Percentiles rank a stretch among this genome's conserved stretches.
Evolutionary conservation across 2,888 invertebrate species (phyloP).

Genomic region (Petrolisthes manimaculis): DNA sequence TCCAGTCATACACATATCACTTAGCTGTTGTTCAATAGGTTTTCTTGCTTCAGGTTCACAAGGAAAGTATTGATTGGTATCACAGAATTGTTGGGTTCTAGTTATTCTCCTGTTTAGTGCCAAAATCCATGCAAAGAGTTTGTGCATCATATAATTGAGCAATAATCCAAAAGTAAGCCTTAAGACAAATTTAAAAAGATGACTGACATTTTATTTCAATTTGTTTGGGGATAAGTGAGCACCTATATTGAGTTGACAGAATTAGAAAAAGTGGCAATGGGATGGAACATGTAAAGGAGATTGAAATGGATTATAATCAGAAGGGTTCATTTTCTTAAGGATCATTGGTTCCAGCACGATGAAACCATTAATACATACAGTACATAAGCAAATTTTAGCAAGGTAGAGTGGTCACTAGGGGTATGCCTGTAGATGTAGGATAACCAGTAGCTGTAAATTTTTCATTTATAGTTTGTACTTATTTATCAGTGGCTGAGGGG

Average conservation of each 20-base stretch:
- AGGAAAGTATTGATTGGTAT: background rate
- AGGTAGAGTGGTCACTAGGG: background rate
- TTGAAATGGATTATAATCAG: background rate
- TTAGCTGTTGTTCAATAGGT: background rate
- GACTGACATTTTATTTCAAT: too few relatives aligned
- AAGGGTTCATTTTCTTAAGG: background rate
- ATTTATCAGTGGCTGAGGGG: background rate
- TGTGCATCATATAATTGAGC: background rate
- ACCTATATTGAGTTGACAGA: too few relatives aligned
- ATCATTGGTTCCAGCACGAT: background rate
- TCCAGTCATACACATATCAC: background rate
- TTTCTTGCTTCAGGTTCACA: background rate
- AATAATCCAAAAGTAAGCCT: background rate
- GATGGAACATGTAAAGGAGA: background rate
- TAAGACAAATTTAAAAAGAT: background rate
- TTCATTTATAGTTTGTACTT: background rate
- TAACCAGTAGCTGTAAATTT: background rate
- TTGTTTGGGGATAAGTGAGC: too few relatives aligned
- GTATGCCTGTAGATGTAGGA: background rate
- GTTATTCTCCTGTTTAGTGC: background rate
- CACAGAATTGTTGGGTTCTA: background rate
- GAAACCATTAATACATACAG: background rate
- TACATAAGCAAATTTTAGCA: background rate
- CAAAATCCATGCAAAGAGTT: background rate
- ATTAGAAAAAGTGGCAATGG: too few relatives aligned